A percentile compares a stretch with the other conserved stretches of the same genome.
Evolutionary conservation across 2,888 invertebrate species (phyloP).

Genomic region (Elysia crispata): DNA sequence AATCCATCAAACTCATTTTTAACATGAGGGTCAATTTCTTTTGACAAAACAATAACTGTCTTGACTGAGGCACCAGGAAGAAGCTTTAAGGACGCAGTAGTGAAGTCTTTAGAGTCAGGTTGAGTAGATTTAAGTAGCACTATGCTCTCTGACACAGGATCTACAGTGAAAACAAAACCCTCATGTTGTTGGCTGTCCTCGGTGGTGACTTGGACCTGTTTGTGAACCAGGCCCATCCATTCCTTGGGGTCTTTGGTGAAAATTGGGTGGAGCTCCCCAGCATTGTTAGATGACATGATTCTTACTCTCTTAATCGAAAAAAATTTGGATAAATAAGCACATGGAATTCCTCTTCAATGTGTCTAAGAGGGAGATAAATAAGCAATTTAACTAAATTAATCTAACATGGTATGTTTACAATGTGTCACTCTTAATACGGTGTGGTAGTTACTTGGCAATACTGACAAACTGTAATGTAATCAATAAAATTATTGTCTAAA

Average conservation of each 20-base stretch:
- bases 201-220: constrained; percentile 68
- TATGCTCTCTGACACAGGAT: constrained; percentile 74
- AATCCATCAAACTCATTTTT: constrained; percentile 60
- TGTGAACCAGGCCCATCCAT: constrained; percentile 72
- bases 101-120: constrained; percentile 51
- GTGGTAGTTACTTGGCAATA: too few relatives aligned
- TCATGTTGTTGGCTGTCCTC: constrained; percentile 65
- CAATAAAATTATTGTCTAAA: too few relatives aligned
- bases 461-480: too few relatives aligned
- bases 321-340: too few relatives aligned
- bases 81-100: constrained; percentile 54
- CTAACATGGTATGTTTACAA: too few relatives aligned
- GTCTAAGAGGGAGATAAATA: too few relatives aligned
- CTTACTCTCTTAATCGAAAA: too few relatives aligned
- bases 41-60: constrained; percentile 62
- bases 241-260: constrained; percentile 73
- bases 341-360: too few relatives aligned
- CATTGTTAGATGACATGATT: too few relatives aligned
- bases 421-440: too few relatives aligned
- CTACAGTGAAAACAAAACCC: constrained; percentile 75
- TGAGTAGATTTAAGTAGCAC: constrained; percentile 65
- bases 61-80: constrained; percentile 68
- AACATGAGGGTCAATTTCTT: constrained; percentile 55
- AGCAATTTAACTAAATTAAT: too few relatives aligned
- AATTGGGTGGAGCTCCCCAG: constrained; percentile 64